These are phyloP conservation scores for Diplolepis rosae DNA, from an alignment of 2,888 invertebrate species.

Conservation along the genomic window DNA sequence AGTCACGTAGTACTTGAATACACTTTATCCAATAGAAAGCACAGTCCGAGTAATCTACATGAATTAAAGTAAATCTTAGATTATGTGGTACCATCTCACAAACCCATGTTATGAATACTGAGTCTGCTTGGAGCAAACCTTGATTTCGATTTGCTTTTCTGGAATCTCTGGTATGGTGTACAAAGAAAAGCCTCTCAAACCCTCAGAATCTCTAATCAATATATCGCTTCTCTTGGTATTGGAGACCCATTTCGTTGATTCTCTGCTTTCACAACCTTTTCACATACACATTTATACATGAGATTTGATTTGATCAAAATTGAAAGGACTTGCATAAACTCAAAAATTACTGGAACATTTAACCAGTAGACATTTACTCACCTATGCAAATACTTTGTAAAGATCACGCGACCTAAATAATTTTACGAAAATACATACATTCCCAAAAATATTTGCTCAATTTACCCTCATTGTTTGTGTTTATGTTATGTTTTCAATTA, in stretches of 20 bases:
- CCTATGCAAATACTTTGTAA: neutral
- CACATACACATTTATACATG: neutral
- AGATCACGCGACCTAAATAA: neutral
- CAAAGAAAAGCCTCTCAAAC: neutral
- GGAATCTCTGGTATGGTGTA: neutral
- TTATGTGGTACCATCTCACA: neutral
- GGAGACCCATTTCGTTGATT: constrained; percentile 36
- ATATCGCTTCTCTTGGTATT: constrained; percentile 31
- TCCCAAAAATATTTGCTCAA: too few species aligned
- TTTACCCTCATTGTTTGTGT: too few species aligned
- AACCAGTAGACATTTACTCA: neutral
- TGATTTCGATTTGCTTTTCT: neutral
- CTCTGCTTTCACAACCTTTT: constrained; percentile 2
- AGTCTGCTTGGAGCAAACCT: neutral
- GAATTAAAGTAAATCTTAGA: constrained; percentile 23
- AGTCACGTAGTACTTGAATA: constrained; percentile 4
- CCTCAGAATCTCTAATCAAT: constrained; percentile 30
- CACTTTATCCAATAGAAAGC: neutral
- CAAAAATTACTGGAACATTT: neutral
- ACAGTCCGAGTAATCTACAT: neutral
- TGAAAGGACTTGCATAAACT: neutral
- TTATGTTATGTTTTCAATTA: too few species aligned
- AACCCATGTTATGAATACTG: constrained; percentile 9
- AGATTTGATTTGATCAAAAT: neutral
- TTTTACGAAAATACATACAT: neutral